Conservation (phyloP, 2,797 vertebrate genomes). For the Etheostoma nigrum region DNA sequence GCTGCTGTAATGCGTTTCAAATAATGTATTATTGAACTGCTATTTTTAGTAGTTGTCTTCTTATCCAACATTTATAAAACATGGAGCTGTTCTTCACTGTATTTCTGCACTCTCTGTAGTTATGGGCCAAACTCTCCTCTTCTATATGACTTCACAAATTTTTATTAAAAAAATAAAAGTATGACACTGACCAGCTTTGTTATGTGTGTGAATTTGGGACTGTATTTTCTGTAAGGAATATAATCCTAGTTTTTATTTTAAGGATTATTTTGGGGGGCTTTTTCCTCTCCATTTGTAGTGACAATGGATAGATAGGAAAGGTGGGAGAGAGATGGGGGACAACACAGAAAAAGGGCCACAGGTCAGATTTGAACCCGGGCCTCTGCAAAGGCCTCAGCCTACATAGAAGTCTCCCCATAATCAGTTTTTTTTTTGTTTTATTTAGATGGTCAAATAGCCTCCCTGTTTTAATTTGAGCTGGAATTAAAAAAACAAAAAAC, state of each 20-base stretch:
- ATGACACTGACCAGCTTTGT: constrained; percentile 26
- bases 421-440: too few species aligned
- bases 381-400: too few species aligned
- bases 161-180: constrained; percentile 59
- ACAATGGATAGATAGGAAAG: too few species aligned
- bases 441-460: background rate
- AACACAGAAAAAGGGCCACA: too few species aligned
- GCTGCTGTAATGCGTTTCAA: constrained; percentile 82
- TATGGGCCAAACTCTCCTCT: constrained; percentile 19
- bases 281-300: too few species aligned
- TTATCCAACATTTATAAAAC: constrained; percentile 39
- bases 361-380: too few species aligned
- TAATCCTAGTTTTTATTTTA: background rate
- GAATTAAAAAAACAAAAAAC: background rate
- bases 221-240: background rate
- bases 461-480: background rate
- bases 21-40: constrained; percentile 83
- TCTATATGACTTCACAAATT: constrained; percentile 33
- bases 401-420: too few species aligned
- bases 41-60: constrained; percentile 65
- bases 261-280: too few species aligned
- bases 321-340: too few species aligned
- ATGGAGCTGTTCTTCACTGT: constrained; percentile 51
- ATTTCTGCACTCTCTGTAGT: constrained; percentile 61
- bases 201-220: background rate